Percentiles rank a stretch among this genome's conserved stretches.
These are phyloP conservation scores for Graphium colonna DNA, from an alignment of 2,888 invertebrate genomes.

Conservation along the genomic window DNA sequence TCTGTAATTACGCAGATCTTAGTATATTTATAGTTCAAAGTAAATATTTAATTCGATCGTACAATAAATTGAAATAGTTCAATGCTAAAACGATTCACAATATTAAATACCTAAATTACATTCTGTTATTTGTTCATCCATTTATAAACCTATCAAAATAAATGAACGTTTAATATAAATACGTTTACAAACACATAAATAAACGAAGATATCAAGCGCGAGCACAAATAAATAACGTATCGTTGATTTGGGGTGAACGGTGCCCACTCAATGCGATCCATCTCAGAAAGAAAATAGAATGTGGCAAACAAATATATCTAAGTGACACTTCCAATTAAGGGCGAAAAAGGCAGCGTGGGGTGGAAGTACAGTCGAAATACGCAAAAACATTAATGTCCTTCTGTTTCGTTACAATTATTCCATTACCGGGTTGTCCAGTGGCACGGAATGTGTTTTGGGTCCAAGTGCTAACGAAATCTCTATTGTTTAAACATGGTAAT, in stretches of 20 bases:
- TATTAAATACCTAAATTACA: too few species aligned
- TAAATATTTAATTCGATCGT: too few species aligned
- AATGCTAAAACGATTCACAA: too few species aligned
- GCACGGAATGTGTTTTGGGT: constrained; percentile 4
- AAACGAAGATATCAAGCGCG: constrained; percentile 17
- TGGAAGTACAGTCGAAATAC: constrained; percentile 7
- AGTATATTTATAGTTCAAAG: too few species aligned
- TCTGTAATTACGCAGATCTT: too few species aligned
- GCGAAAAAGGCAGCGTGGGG: constrained; percentile 11
- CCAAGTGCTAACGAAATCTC: constrained; percentile 14
- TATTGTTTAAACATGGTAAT: constrained; percentile 3
- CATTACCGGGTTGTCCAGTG: constrained; percentile 12
- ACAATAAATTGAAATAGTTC: too few species aligned
- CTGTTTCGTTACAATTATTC: constrained; percentile 21
- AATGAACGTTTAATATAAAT: too few species aligned
- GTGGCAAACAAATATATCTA: constrained; percentile 7
- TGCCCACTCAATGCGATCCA: constrained; percentile 3
- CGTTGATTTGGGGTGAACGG: constrained; percentile 4
- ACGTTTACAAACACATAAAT: neutral
- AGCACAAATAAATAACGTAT: constrained; percentile 7
- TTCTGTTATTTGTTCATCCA: too few species aligned
- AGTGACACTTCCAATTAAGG: constrained; percentile 17
- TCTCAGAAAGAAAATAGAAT: constrained; percentile 1
- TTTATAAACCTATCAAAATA: too few species aligned
- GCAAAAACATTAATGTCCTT: constrained; percentile 15